These are phyloP conservation scores for Scopus umbretta DNA, from an alignment of 2,113 vertebrate genomes.

Conservation along the genomic window DNA sequence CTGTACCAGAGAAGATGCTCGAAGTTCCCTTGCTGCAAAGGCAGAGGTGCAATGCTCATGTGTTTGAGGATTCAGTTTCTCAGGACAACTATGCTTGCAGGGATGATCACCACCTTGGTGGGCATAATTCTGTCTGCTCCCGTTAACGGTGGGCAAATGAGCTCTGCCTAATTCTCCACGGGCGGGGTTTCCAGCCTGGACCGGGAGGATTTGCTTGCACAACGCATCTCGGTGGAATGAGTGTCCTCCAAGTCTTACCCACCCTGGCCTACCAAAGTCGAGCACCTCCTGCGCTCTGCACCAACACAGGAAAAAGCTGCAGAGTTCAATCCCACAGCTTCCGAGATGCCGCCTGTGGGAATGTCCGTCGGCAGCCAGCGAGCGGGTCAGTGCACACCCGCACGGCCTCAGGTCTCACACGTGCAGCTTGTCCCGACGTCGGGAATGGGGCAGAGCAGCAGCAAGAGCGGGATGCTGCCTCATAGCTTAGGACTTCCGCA, in stretches of 20 bases:
- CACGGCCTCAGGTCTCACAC: fast-evolving
- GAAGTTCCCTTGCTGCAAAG: background rate
- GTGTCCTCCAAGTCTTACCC: background rate
- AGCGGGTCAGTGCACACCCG: background rate
- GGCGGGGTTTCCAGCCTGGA: background rate
- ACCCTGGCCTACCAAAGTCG: fast-evolving
- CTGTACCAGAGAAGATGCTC: background rate
- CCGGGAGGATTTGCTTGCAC: background rate
- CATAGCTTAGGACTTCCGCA: background rate
- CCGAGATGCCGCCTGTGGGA: background rate
- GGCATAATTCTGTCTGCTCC: background rate
- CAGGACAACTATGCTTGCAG: background rate
- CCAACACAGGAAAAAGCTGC: background rate
- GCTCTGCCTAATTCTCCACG: background rate
- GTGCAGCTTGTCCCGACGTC: fast-evolving
- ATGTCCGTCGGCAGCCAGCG: background rate
- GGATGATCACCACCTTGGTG: background rate
- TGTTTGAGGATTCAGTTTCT: background rate
- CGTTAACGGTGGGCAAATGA: background rate
- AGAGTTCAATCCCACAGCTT: background rate
- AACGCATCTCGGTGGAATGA: background rate
- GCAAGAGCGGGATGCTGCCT: background rate
- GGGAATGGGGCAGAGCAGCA: background rate
- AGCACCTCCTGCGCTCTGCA: background rate
- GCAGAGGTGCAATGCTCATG: background rate